Percentiles rank a stretch among this genome's conserved stretches.
Evolutionary conservation across 2,797 vertebrate genomes (phyloP).

Genomic region (Alfaro cultratus): DNA sequence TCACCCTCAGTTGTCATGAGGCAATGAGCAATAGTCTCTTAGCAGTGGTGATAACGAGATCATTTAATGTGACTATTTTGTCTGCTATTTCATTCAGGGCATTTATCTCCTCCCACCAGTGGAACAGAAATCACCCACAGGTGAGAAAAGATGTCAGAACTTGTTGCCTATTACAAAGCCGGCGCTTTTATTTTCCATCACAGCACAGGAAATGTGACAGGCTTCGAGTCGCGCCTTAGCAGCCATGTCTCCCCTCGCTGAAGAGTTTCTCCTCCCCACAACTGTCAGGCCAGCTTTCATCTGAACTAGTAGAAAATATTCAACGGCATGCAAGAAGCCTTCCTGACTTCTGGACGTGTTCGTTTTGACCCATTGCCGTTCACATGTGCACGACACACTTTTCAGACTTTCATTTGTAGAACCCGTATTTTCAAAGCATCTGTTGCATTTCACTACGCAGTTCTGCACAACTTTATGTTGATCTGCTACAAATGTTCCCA

Average conservation of each 20-base stretch:
- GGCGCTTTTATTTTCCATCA: conserved; percentile 59
- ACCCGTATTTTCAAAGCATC: not conserved
- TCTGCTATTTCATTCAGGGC: not conserved
- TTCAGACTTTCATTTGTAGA: not conserved
- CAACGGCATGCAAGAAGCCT: fast-evolving
- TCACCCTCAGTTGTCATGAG: not conserved
- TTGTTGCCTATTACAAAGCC: conserved; percentile 45
- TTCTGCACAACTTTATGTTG: not conserved
- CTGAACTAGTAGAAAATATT: not conserved
- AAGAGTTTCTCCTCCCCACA: conserved; percentile 44
- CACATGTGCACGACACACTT: not conserved
- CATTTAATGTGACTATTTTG: not conserved
- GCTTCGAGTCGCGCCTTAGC: conserved; percentile 27
- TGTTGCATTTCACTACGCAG: not conserved
- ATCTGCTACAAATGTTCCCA: not conserved
- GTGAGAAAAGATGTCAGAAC: conserved; percentile 48
- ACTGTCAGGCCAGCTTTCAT: conserved; percentile 21
- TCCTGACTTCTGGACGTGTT: not conserved
- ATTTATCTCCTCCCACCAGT: conserved; percentile 50
- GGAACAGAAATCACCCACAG: conserved; percentile 62
- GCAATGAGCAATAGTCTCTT: not conserved
- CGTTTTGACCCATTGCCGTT: not conserved
- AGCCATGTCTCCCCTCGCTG: conserved; percentile 17
- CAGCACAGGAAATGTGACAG: conserved; percentile 59
- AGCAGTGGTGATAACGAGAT: not conserved